Evolutionary conservation across 1,140 invertebrate genomes (phyloP).

Genomic region (Coptotermes formosanus): DNA sequence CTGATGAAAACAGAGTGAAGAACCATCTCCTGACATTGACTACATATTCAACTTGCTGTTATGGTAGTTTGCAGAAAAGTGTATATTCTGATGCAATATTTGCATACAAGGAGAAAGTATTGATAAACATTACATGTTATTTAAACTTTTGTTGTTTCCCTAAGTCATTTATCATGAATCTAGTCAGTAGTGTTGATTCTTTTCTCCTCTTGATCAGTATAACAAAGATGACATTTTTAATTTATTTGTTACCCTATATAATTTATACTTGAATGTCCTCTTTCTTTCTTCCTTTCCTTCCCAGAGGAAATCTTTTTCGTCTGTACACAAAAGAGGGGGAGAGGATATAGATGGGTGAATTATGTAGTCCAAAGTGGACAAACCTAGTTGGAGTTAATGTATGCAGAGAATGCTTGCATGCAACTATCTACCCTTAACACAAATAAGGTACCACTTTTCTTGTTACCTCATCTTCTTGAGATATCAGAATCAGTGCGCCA

Average conservation of each 20-base stretch:
- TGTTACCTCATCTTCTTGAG: background rate
- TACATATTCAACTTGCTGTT: conserved; percentile 27
- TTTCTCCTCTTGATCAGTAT: background rate
- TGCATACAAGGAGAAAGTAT: conserved; percentile 19
- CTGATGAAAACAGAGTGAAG: conserved; percentile 10
- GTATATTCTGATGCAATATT: conserved; percentile 26
- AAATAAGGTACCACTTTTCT: background rate
- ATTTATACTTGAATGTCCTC: conserved; percentile 21
- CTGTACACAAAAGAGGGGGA: conserved; percentile 26
- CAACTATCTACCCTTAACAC: conserved; percentile 2
- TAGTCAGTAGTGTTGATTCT: conserved; percentile 34
- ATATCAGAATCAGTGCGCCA: background rate
- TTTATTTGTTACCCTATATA: conserved; percentile 15
- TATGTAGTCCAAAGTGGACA: conserved; percentile 33
- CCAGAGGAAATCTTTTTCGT: background rate
- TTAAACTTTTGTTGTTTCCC: conserved; percentile 30
- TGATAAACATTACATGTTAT: conserved; percentile 30
- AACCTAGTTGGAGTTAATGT: conserved; percentile 25
- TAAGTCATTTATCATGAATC: conserved; percentile 32
- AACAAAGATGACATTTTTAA: conserved; percentile 4
- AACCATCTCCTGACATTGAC: background rate
- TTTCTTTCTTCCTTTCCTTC: background rate
- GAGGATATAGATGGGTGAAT: conserved; percentile 27
- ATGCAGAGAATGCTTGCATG: conserved; percentile 24
- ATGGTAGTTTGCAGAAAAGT: conserved; percentile 28